Percentiles rank a stretch among this genome's conserved stretches.
phyloP scores from a whole-genome alignment of 2,797 vertebrate genomes.

The Percopsis omiscomaycus region DNA sequence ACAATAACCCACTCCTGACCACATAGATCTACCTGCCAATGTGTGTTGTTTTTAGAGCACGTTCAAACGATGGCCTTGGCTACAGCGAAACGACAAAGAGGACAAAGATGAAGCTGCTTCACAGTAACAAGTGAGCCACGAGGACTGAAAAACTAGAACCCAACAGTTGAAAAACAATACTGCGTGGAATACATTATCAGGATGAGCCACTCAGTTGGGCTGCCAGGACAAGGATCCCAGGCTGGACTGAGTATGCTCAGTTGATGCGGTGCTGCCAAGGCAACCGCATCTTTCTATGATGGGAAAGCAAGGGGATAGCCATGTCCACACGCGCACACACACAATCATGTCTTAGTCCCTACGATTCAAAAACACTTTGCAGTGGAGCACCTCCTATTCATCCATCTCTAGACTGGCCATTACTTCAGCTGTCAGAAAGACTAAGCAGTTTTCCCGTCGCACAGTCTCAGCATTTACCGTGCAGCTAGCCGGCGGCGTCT shows the following conservation, averaged over 20 bases:
- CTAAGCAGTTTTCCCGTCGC: constrained; percentile 35
- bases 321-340: constrained; percentile 12
- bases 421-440: constrained; percentile 60
- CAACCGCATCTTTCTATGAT: constrained; percentile 61
- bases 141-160: constrained; percentile 57
- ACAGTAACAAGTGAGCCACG: constrained; percentile 57
- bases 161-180: constrained; percentile 47
- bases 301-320: constrained; percentile 40
- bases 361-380: constrained; percentile 21
- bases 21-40: constrained; percentile 24
- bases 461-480: constrained; percentile 26
- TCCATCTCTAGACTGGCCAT: constrained; percentile 58
- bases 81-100: background rate
- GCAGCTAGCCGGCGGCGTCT: background rate
- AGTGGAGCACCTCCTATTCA: constrained; percentile 51
- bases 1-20: constrained; percentile 43
- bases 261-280: constrained; percentile 67
- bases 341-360: constrained; percentile 6
- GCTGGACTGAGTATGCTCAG: constrained; percentile 50
- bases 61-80: constrained; percentile 29
- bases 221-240: constrained; percentile 52
- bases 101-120: constrained; percentile 47
- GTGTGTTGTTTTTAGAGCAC: constrained; percentile 6
- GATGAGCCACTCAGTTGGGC: constrained; percentile 48
- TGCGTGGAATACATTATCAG: constrained; percentile 52